phyloP scores from a whole-genome alignment of 2,888 invertebrate species.

The Lamproptera curius region DNA sequence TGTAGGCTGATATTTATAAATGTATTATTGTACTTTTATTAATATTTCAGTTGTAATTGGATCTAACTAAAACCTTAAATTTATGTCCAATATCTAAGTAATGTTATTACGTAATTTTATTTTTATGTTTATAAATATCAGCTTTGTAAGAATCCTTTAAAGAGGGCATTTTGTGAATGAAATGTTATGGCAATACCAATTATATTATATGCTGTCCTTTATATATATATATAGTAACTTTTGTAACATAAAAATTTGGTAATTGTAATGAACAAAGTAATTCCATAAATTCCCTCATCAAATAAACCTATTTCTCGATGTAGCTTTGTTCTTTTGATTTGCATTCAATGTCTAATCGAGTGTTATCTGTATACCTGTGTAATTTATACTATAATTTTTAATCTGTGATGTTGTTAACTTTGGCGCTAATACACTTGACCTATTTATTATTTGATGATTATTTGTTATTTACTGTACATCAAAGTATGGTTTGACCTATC shows the following conservation, averaged over 20 bases:
- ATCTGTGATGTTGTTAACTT: constrained; percentile 2
- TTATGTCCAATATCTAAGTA: too few relatives aligned
- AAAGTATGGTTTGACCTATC: too few relatives aligned
- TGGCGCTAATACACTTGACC: constrained; percentile 1
- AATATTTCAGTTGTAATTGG: too few relatives aligned
- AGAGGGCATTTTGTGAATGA: constrained; percentile 35
- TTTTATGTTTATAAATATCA: constrained; percentile 20
- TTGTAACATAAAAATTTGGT: too few relatives aligned
- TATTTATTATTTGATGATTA: too few relatives aligned
- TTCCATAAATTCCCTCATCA: constrained; percentile 34
- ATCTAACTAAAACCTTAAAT: too few relatives aligned
- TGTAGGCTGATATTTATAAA: constrained; percentile 25
- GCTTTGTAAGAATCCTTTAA: constrained; percentile 14
- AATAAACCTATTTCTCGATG: constrained; percentile 33
- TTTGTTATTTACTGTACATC: too few relatives aligned
- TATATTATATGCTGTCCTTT: too few relatives aligned
- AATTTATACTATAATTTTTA: constrained; percentile 18
- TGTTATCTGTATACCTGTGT: constrained; percentile 5
- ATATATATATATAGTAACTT: too few relatives aligned
- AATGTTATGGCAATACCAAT: constrained; percentile 5
- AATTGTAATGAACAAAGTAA: constrained; percentile 3
- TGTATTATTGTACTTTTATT: too few relatives aligned
- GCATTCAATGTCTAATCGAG: constrained; percentile 27
- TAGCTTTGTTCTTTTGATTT: constrained; percentile 41
- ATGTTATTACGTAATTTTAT: too few relatives aligned